phyloP scores from a whole-genome alignment of 2,113 vertebrate genomes.

The Aleadryas rufinucha region DNA sequence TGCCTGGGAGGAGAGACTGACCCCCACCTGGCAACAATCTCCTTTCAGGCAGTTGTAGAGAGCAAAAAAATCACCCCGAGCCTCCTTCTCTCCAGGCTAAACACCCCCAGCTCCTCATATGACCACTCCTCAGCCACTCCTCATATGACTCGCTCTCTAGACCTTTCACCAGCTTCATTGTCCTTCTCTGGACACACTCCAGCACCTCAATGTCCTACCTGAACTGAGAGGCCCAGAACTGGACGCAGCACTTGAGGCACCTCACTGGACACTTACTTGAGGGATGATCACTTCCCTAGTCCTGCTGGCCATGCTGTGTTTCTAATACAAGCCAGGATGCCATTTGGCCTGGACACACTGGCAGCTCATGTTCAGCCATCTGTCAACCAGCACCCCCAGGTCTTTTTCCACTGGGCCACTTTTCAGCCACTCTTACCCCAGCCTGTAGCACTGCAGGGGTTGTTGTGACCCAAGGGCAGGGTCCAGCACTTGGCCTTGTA shows the following conservation, averaged over 20 bases:
- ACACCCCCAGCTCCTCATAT: not conserved
- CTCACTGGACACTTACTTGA: not conserved
- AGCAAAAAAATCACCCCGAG: rapidly evolving
- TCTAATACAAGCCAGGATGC: not conserved
- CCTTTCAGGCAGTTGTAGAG: not conserved
- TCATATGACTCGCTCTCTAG: not conserved
- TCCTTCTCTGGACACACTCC: not conserved
- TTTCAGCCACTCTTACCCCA: not conserved
- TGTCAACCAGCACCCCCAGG: not conserved
- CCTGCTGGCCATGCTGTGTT: not conserved
- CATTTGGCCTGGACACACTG: not conserved
- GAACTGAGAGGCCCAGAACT: not conserved
- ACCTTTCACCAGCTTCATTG: not conserved
- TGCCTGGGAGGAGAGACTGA: not conserved
- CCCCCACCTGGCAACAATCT: not conserved
- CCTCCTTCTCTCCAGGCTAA: not conserved
- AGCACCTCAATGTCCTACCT: not conserved
- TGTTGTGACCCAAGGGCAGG: not conserved
- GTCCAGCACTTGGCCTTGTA: not conserved
- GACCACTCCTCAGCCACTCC: not conserved
- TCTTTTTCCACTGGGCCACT: not conserved
- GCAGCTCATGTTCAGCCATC: not conserved
- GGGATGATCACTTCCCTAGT: not conserved
- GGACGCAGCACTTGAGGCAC: no score
- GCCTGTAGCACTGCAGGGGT: not conserved